Evolutionary conservation across 2,888 invertebrate species (phyloP).

Genomic region (Volucella inanis): DNA sequence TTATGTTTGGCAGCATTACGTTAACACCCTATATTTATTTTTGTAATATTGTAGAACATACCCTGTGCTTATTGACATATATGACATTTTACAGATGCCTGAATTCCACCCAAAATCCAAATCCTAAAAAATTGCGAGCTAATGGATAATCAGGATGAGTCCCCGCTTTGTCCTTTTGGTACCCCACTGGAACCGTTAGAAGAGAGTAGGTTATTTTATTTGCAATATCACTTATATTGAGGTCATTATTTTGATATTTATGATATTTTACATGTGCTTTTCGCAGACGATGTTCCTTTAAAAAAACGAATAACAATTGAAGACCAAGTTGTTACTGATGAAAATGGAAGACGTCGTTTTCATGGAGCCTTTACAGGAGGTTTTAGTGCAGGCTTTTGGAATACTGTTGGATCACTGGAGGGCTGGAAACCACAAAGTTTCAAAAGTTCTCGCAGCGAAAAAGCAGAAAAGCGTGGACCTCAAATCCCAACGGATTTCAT

Average conservation of each 20-base stretch:
- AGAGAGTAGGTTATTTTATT: conserved; percentile 86
- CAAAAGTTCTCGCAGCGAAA: conserved; percentile 92
- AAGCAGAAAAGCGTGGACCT: conserved; percentile 82
- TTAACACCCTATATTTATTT: too few relatives aligned
- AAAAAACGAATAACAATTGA: conserved; percentile 91
- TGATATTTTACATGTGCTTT: not conserved
- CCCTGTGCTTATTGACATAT: too few relatives aligned
- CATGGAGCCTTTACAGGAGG: conserved; percentile 99
- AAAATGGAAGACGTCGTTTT: conserved; percentile 94
- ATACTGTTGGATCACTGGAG: conserved; percentile 97
- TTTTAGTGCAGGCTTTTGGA: conserved; percentile 98
- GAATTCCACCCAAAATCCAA: too few relatives aligned
- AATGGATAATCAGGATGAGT: conserved; percentile 84
- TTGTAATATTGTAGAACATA: too few relatives aligned
- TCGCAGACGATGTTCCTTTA: conserved; percentile 89
- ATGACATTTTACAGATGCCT: too few relatives aligned
- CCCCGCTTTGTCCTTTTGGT: conserved; percentile 89
- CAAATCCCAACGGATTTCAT: conserved; percentile 96
- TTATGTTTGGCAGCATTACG: too few relatives aligned
- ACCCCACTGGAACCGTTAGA: conserved; percentile 91
- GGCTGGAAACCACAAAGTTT: conserved; percentile 97
- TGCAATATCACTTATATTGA: not conserved
- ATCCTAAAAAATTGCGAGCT: too few relatives aligned
- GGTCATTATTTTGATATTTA: not conserved
- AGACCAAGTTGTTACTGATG: conserved; percentile 95